Evolutionary conservation across 2,113 vertebrate species (phyloP).

Genomic region (Hemichromis elongatus): DNA sequence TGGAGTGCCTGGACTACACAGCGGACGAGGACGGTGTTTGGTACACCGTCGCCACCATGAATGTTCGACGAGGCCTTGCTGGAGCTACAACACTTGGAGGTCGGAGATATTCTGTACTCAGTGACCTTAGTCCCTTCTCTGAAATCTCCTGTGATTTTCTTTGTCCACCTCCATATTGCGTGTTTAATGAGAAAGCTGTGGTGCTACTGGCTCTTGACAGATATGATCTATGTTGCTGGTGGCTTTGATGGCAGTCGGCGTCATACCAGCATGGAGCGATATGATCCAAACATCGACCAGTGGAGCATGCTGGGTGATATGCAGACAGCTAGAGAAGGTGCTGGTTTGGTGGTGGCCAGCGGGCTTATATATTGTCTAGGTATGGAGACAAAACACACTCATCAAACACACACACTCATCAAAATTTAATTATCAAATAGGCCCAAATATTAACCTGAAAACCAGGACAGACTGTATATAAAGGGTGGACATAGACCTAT

Average conservation of each 20-base stretch:
- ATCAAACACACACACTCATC: background rate
- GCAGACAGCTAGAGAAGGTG: constrained; percentile 97
- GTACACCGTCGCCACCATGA: constrained; percentile 99
- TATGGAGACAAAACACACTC: constrained; percentile 31
- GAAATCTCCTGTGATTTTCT: background rate
- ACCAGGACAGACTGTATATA: background rate
- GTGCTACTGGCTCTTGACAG: constrained; percentile 45
- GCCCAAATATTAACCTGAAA: background rate
- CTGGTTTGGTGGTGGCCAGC: constrained; percentile 92
- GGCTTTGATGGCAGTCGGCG: constrained; percentile 96
- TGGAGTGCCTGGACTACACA: constrained; percentile 95
- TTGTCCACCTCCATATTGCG: background rate
- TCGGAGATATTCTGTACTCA: constrained; percentile 23
- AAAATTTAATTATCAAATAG: background rate
- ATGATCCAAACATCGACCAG: constrained; percentile 98
- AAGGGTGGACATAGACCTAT: background rate
- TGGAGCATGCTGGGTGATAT: constrained; percentile 99
- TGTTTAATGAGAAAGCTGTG: background rate
- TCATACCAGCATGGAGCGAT: constrained; percentile 98
- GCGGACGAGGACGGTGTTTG: constrained; percentile 95
- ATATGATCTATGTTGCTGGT: constrained; percentile 98
- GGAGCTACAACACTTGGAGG: constrained; percentile 96
- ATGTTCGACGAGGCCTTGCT: constrained; percentile 89
- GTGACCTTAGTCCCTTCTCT: background rate
- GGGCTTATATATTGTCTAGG: constrained; percentile 96